These are phyloP conservation scores for Patella ulyssiponensis DNA, from an alignment of 2,888 invertebrate genomes.

Conservation along the genomic window DNA sequence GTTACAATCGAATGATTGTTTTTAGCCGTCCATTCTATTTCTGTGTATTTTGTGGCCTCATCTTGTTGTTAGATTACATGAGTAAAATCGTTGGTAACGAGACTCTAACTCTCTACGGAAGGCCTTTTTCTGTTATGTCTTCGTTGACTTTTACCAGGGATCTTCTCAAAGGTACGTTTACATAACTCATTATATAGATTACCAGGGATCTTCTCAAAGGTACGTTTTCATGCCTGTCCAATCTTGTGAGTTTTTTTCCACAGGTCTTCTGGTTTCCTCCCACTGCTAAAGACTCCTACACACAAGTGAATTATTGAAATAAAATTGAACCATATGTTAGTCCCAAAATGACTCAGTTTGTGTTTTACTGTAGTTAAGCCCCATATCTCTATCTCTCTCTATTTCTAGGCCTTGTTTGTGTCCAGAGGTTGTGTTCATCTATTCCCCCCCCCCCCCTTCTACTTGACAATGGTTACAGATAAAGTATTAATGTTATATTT, in stretches of 20 bases:
- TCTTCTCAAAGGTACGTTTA: slow-evolving; percentile 77
- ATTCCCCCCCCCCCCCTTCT: too few relatives aligned
- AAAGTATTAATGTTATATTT: not conserved
- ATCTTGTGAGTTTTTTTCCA: too few relatives aligned
- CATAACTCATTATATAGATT: not conserved
- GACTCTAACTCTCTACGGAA: slow-evolving; percentile 70
- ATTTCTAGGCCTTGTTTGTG: not conserved
- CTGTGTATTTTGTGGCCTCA: slow-evolving; percentile 80
- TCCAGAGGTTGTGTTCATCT: too few relatives aligned
- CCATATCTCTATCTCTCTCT: too few relatives aligned
- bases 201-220: too few relatives aligned
- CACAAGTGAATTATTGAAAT: too few relatives aligned
- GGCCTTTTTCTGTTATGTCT: slow-evolving; percentile 76
- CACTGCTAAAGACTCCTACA: too few relatives aligned
- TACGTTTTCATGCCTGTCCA: too few relatives aligned
- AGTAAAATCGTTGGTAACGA: slow-evolving; percentile 40
- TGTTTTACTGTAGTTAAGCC: too few relatives aligned
- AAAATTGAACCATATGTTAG: too few relatives aligned
- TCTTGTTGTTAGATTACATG: slow-evolving; percentile 71
- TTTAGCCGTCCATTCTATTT: slow-evolving; percentile 96
- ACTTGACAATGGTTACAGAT: not conserved
- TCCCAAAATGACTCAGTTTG: too few relatives aligned
- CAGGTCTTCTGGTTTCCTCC: too few relatives aligned
- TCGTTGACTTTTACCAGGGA: slow-evolving; percentile 81
- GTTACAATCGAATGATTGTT: slow-evolving; percentile 94